Percentiles rank a stretch among this genome's conserved stretches.
These are phyloP conservation scores for Sinotaia quadrata DNA, from an alignment of 2,888 invertebrate species.

Conservation along the genomic window DNA sequence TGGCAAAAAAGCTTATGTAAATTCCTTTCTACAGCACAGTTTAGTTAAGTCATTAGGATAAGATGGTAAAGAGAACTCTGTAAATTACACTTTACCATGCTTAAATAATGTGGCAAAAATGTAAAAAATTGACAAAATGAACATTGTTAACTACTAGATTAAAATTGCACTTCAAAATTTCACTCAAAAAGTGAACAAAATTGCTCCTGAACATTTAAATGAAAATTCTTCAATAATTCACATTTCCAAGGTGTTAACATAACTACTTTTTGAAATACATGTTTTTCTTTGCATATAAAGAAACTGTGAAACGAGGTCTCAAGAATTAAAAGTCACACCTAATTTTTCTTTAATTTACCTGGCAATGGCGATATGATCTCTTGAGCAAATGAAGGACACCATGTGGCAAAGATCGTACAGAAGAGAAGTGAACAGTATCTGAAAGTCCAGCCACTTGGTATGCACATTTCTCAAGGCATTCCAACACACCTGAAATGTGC, in stretches of 20 bases:
- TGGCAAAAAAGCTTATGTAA: too few species aligned
- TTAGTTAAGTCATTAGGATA: too few species aligned
- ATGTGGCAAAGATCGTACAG: constrained; percentile 52
- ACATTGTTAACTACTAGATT: too few species aligned
- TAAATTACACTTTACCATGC: too few species aligned
- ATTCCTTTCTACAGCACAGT: too few species aligned
- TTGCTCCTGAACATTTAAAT: too few species aligned
- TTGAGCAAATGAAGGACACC: constrained; percentile 54
- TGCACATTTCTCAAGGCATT: constrained; percentile 53
- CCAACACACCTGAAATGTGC: constrained; percentile 34
- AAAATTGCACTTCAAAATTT: too few species aligned
- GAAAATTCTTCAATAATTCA: background rate
- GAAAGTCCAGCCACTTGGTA: constrained; percentile 38
- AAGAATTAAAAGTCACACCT: background rate
- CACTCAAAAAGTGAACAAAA: too few species aligned
- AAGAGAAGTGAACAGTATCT: constrained; percentile 30
- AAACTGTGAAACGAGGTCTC: background rate
- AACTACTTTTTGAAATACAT: background rate
- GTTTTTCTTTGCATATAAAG: background rate
- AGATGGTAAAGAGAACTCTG: too few species aligned
- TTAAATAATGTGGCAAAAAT: too few species aligned
- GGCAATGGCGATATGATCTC: constrained; percentile 59
- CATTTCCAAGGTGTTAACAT: background rate
- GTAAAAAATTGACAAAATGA: too few species aligned
- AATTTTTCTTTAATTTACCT: constrained; percentile 42